These are phyloP conservation scores for Diceros bicornis DNA, from an alignment of 2,797 vertebrate species.

Conservation along the genomic window DNA sequence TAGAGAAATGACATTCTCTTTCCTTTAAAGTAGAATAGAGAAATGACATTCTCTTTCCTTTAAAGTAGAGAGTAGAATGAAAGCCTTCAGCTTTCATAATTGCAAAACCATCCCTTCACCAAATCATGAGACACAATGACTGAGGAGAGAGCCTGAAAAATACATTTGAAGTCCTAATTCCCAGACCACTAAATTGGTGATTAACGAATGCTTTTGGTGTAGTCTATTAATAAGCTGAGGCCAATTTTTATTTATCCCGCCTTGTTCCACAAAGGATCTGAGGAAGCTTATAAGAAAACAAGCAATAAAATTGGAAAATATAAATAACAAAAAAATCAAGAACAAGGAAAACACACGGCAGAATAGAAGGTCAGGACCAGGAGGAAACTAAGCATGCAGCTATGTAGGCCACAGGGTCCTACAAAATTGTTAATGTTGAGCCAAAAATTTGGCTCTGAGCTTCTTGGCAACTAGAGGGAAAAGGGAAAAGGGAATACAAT, in stretches of 20 bases:
- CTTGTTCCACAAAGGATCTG: constrained; percentile 76
- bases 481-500: constrained; percentile 84
- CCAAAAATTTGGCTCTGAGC: constrained; percentile 80
- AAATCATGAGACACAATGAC: constrained; percentile 60
- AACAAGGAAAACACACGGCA: constrained; percentile 79
- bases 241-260: constrained; percentile 70
- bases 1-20: too few relatives aligned
- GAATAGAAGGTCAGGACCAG: constrained; percentile 81
- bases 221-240: constrained; percentile 80
- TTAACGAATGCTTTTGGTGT: constrained; percentile 66
- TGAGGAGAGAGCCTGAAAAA: constrained; percentile 60
- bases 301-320: constrained; percentile 82
- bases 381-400: constrained; percentile 84
- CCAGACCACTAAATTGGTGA: constrained; percentile 61
- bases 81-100: constrained; percentile 57
- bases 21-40: constrained; percentile 48
- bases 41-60: background rate
- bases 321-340: constrained; percentile 77
- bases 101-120: constrained; percentile 65
- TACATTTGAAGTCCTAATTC: constrained; percentile 63
- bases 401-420: constrained; percentile 82
- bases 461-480: constrained; percentile 85
- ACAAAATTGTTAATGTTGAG: constrained; percentile 71
- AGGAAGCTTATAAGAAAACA: constrained; percentile 83
- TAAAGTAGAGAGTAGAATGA: constrained; percentile 55